Conservation (phyloP, 1,140 invertebrate genomes). For the Stegodyphus dumicola region DNA sequence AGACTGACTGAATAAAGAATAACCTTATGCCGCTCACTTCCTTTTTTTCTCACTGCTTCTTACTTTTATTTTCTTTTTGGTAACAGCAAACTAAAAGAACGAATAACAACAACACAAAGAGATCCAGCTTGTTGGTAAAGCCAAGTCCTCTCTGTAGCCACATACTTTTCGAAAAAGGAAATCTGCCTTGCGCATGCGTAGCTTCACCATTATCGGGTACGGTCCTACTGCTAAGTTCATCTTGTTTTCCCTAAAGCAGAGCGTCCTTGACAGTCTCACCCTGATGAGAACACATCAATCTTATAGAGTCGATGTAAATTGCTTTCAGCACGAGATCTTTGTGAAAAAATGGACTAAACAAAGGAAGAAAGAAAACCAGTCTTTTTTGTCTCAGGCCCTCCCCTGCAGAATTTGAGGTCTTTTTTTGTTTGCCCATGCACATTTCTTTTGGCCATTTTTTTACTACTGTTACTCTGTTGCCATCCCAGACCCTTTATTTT, state of each 20-base stretch:
- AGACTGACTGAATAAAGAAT: constrained; percentile 53
- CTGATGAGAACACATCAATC: constrained; percentile 57
- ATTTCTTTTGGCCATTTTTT: no score
- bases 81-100: no score
- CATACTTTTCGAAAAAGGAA: background rate
- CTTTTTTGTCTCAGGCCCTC: no score
- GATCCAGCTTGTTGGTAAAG: constrained; percentile 11
- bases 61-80: no score
- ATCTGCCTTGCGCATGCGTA: constrained; percentile 6
- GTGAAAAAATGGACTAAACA: constrained; percentile 23
- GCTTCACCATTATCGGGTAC: constrained; percentile 28
- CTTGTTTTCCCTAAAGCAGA: constrained; percentile 15
- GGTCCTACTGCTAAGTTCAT: constrained; percentile 25
- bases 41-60: constrained; percentile 1
- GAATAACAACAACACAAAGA: background rate
- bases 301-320: constrained; percentile 55
- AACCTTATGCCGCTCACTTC: constrained; percentile 14
- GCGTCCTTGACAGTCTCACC: constrained; percentile 39
- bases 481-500: background rate
- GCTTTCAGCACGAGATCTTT: constrained; percentile 40
- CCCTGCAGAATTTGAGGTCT: constrained; percentile 1
- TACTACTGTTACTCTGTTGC: no score
- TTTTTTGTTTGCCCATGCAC: constrained; percentile 13
- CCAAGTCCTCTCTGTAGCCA: background rate
- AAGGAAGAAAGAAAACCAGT: background rate